A percentile compares a stretch with the other conserved stretches of the same genome.
phyloP scores from a whole-genome alignment of 2,888 invertebrate species.

The Nasonia oneida region DNA sequence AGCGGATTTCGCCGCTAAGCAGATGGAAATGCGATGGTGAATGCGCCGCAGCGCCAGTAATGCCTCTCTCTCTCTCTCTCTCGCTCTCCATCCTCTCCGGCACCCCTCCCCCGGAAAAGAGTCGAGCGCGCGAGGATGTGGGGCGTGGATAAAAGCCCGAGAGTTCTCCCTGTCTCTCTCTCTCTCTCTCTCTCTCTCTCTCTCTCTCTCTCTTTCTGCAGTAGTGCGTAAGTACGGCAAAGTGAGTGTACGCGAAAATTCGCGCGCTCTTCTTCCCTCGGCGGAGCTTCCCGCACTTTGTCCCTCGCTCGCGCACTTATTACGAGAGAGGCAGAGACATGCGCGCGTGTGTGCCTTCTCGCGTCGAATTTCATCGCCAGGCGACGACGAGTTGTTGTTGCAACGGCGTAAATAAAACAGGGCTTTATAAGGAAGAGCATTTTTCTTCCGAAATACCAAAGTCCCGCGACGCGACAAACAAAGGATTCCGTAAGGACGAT shows the following conservation, averaged over 20 bases:
- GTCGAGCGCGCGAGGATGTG: slow-evolving; percentile 4
- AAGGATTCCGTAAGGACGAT: not conserved
- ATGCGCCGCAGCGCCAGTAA: slow-evolving; percentile 65
- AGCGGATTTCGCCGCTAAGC: slow-evolving; percentile 76
- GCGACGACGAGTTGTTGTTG: not conserved
- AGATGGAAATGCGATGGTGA: slow-evolving; percentile 73
- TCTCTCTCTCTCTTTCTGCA: not conserved
- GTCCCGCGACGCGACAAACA: not conserved
- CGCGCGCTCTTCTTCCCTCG: slow-evolving; percentile 35
- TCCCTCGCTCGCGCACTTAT: slow-evolving; percentile 29
- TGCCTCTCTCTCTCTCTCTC: slow-evolving; percentile 35
- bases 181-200: not conserved
- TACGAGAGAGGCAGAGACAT: not conserved
- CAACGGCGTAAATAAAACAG: too few relatives aligned
- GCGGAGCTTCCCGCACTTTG: slow-evolving; percentile 29
- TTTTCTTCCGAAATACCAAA: not conserved
- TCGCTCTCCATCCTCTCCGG: not conserved
- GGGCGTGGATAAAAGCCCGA: slow-evolving; percentile 39
- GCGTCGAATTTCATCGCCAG: not conserved
- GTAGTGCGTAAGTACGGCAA: slow-evolving; percentile 14
- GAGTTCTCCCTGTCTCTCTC: not conserved
- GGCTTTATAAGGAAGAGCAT: too few relatives aligned
- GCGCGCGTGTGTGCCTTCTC: too few relatives aligned
- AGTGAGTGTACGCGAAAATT: slow-evolving; percentile 51
- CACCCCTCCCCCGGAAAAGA: slow-evolving; percentile 18